Conservation (phyloP, 2,113 vertebrate species). For the Hipposideros armiger region DNA sequence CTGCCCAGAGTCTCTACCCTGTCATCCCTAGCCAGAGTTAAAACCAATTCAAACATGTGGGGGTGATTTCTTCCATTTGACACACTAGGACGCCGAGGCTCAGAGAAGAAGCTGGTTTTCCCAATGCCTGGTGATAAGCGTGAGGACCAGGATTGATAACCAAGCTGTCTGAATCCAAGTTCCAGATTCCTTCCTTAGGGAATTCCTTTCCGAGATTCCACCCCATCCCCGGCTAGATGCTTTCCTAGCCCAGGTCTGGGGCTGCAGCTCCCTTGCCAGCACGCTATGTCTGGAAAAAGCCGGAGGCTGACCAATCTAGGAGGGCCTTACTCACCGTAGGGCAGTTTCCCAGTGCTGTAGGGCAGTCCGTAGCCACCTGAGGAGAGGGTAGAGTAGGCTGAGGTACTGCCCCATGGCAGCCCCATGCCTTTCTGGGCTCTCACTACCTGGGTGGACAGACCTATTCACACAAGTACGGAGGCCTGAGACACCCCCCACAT, state of each 20-base stretch:
- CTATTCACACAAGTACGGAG: background rate
- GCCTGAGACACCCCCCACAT: background rate
- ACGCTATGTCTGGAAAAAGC: background rate
- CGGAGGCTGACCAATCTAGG: background rate
- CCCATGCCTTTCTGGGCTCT: background rate
- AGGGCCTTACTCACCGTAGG: slow-evolving; percentile 86
- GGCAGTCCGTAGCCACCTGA: slow-evolving; percentile 93
- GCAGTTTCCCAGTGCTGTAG: slow-evolving; percentile 90
- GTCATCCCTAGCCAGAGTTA: background rate
- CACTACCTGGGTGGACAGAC: background rate
- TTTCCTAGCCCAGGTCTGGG: background rate
- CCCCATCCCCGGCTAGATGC: no score
- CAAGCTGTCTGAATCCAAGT: background rate
- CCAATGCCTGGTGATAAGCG: background rate
- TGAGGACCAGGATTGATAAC: background rate
- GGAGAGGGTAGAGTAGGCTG: slow-evolving; percentile 57
- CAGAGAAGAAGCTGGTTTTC: background rate
- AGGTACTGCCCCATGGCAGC: background rate
- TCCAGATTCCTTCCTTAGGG: background rate
- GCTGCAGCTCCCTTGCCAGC: background rate
- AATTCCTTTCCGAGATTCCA: background rate
- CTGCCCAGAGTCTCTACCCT: background rate
- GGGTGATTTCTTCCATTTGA: background rate
- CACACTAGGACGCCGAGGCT: background rate
- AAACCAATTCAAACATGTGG: background rate